Evolutionary conservation across 2,797 vertebrate genomes (phyloP).

Genomic region (Notolabrus celidotus): DNA sequence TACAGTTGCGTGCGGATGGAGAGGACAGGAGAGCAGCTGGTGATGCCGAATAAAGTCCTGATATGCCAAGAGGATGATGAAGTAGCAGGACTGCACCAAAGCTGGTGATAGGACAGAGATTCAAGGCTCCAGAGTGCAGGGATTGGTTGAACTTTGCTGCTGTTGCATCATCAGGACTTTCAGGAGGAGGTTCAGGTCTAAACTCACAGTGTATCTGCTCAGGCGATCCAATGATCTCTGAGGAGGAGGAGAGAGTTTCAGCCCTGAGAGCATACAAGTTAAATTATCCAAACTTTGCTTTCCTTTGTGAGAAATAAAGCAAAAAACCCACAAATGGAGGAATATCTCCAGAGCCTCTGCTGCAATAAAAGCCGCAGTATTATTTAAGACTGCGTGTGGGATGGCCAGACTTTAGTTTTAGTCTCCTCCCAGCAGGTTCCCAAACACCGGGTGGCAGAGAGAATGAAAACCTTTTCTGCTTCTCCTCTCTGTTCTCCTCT

Average conservation of each 20-base stretch:
- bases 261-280: constrained; percentile 4
- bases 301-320: constrained; percentile 43
- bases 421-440: constrained; percentile 20
- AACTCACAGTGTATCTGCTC: constrained; percentile 33
- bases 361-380: constrained; percentile 27
- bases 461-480: not conserved
- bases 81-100: too few relatives aligned
- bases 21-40: too few relatives aligned
- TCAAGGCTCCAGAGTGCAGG: too few relatives aligned
- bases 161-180: too few relatives aligned
- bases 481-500: not conserved
- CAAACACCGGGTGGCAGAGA: constrained; percentile 11
- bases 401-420: constrained; percentile 15
- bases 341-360: constrained; percentile 18
- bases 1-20: too few relatives aligned
- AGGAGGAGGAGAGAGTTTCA: constrained; percentile 10
- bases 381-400: constrained; percentile 37
- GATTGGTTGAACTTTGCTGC: too few relatives aligned
- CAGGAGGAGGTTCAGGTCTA: constrained; percentile 21
- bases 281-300: constrained; percentile 36
- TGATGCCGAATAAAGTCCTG: too few relatives aligned
- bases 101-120: too few relatives aligned
- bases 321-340: constrained; percentile 32
- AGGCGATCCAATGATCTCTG: constrained; percentile 16
- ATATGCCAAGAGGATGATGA: too few relatives aligned